Conservation (phyloP, 2,113 vertebrate species). For the Azemiops feae region DNA sequence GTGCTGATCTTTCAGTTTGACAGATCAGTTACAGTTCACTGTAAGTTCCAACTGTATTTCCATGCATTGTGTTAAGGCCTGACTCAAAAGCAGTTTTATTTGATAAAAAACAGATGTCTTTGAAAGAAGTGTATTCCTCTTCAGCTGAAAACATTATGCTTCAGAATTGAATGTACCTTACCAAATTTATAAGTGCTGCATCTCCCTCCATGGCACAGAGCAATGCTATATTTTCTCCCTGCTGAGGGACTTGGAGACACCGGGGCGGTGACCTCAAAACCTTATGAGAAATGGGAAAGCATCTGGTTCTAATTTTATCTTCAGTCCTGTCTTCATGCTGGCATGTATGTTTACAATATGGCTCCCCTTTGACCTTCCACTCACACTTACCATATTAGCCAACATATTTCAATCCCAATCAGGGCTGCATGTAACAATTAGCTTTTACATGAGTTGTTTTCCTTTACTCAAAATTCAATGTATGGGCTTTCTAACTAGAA, state of each 20-base stretch:
- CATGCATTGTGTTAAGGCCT: slow-evolving; percentile 66
- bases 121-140: slow-evolving; percentile 60
- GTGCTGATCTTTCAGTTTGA: slow-evolving; percentile 70
- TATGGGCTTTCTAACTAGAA: slow-evolving; percentile 47
- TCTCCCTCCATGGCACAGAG: slow-evolving; percentile 61
- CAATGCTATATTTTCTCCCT: slow-evolving; percentile 60
- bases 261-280: slow-evolving; percentile 56
- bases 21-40: slow-evolving; percentile 70
- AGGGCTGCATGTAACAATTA: slow-evolving; percentile 41
- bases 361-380: slow-evolving; percentile 69
- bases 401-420: slow-evolving; percentile 61
- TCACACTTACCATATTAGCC: slow-evolving; percentile 66
- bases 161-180: slow-evolving; percentile 66
- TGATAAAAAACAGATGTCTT: slow-evolving; percentile 72
- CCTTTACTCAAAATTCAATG: slow-evolving; percentile 42
- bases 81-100: slow-evolving; percentile 66
- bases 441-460: slow-evolving; percentile 62
- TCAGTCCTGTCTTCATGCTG: slow-evolving; percentile 65
- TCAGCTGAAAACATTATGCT: slow-evolving; percentile 67
- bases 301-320: slow-evolving; percentile 71
- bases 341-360: slow-evolving; percentile 68
- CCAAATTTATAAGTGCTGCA: slow-evolving; percentile 68
- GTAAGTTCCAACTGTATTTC: slow-evolving; percentile 68
- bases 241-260: slow-evolving; percentile 58
- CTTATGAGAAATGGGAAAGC: slow-evolving; percentile 64